These are phyloP conservation scores for Chamaetylas fuelleborni DNA, from an alignment of 2,113 vertebrate species.

Conservation along the genomic window DNA sequence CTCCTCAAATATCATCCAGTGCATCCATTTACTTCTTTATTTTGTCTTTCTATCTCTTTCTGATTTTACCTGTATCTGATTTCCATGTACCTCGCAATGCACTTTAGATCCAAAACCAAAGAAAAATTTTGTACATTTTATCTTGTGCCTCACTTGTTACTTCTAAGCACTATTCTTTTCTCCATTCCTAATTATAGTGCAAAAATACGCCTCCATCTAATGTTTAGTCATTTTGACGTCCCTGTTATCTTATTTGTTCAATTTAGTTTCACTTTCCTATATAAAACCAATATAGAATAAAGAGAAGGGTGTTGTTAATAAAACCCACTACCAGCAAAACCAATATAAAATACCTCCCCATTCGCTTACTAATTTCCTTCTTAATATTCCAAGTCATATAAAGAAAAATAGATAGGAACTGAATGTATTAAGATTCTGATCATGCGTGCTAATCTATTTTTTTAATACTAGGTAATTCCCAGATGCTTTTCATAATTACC, in stretches of 20 bases:
- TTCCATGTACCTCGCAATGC: accelerated
- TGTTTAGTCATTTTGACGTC: not conserved
- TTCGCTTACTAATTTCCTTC: not conserved
- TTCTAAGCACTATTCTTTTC: not conserved
- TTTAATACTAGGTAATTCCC: slow-evolving; percentile 39
- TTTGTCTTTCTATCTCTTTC: not conserved
- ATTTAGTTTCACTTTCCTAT: not conserved
- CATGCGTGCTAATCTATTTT: slow-evolving; percentile 2
- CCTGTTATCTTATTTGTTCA: not conserved
- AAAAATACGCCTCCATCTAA: not conserved
- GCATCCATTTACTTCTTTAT: not conserved
- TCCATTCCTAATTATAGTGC: not conserved
- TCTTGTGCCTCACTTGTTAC: not conserved
- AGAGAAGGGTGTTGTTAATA: not conserved
- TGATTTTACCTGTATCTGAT: not conserved
- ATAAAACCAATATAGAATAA: not conserved
- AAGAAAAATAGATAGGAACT: not conserved
- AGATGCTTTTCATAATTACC: slow-evolving; percentile 48
- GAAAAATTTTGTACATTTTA: not conserved
- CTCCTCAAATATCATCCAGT: not conserved
- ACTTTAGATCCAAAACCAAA: not conserved
- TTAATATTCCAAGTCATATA: not conserved
- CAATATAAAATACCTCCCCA: not conserved
- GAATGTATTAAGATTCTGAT: slow-evolving; percentile 16
- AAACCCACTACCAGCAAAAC: not conserved